Evolutionary conservation across 1,140 invertebrate species (phyloP).

Genomic region (Penaeus japonicus): DNA sequence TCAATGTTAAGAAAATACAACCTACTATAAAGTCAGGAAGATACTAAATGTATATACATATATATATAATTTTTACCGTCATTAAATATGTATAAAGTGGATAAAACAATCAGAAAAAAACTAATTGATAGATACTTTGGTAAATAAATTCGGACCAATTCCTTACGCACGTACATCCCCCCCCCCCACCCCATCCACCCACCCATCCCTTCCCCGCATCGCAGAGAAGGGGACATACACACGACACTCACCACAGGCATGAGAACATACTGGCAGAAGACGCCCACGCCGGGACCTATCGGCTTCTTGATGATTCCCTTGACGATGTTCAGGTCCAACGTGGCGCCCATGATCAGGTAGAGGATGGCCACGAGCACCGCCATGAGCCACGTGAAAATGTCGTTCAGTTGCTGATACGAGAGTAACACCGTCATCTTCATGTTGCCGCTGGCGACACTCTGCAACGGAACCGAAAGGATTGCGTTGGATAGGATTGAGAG

Average conservation of each 20-base stretch:
- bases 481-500: no score
- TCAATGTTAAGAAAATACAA: no score
- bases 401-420: not conserved
- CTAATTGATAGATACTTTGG: no score
- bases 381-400: not conserved
- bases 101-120: no score
- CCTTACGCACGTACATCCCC: no score
- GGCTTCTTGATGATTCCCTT: slow-evolving; percentile 63
- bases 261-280: slow-evolving; percentile 37
- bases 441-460: not conserved
- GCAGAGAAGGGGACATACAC: not conserved
- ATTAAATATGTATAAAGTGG: no score
- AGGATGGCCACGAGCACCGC: not conserved
- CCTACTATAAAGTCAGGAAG: no score
- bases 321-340: slow-evolving; percentile 63
- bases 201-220: not conserved
- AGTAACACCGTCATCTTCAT: slow-evolving; percentile 20
- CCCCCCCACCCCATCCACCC: no score
- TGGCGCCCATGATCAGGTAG: slow-evolving; percentile 64
- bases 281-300: slow-evolving; percentile 63
- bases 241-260: slow-evolving; percentile 38
- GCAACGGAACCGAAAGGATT: not conserved
- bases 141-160: no score
- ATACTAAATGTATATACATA: no score
- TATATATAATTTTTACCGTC: no score